A percentile compares a stretch with the other conserved stretches of the same genome.
phyloP scores from a whole-genome alignment of 2,113 vertebrate genomes.

The Isurus oxyrinchus region DNA sequence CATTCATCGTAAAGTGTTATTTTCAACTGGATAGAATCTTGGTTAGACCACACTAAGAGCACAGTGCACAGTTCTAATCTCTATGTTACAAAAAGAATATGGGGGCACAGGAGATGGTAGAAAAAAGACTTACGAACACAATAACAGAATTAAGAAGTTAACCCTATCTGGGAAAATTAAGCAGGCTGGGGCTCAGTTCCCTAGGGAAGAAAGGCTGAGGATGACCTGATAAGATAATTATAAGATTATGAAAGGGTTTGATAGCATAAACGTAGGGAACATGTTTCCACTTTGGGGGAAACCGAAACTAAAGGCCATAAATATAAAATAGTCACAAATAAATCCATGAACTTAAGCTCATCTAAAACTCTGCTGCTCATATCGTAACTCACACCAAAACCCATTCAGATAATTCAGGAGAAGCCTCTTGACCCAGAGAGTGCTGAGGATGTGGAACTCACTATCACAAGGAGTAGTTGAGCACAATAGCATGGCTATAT shows the following conservation, averaged over 20 bases:
- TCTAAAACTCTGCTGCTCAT: no score
- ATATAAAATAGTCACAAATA: background rate
- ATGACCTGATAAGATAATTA: background rate
- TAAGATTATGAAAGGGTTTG: background rate
- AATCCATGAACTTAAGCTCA: background rate
- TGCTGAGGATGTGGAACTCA: background rate
- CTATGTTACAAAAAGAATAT: background rate
- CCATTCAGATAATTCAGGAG: background rate
- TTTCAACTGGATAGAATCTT: background rate
- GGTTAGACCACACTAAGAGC: background rate
- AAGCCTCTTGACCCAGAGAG: background rate
- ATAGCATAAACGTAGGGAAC: background rate
- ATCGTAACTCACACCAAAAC: no score
- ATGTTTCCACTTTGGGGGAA: background rate
- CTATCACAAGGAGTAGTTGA: background rate
- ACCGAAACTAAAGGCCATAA: background rate
- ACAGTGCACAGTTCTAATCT: background rate
- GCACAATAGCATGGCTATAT: background rate
- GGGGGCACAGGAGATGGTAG: background rate
- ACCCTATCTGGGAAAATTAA: background rate
- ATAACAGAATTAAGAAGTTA: background rate
- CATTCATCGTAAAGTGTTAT: background rate
- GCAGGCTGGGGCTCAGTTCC: background rate
- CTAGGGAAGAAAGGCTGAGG: no score
- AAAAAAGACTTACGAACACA: background rate